phyloP scores from a whole-genome alignment of 2,888 invertebrate genomes.

The Nymphalis urticae region DNA sequence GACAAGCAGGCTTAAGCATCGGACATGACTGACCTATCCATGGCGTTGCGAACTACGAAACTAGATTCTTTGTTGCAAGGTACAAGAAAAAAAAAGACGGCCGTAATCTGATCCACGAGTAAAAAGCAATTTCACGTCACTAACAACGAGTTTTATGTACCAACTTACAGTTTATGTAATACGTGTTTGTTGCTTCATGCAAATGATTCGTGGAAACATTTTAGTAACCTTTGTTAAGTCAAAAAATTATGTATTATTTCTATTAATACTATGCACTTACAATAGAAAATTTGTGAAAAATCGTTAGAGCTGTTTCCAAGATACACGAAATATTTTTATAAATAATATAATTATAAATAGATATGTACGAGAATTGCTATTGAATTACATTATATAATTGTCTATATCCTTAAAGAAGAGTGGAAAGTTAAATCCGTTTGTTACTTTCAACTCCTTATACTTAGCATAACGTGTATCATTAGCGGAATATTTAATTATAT shows the following conservation, averaged over 20 bases:
- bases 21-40: conserved; percentile 23
- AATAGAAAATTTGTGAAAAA: too few relatives aligned
- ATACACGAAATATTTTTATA: too few relatives aligned
- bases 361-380: too few relatives aligned
- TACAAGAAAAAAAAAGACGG: conserved; percentile 13
- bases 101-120: conserved; percentile 23
- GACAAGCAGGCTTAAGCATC: conserved; percentile 4
- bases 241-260: not conserved
- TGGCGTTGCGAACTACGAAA: conserved; percentile 13
- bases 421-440: conserved; percentile 5
- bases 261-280: not conserved
- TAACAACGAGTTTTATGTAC: conserved; percentile 9
- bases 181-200: not conserved
- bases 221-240: not conserved
- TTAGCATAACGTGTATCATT: not conserved
- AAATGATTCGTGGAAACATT: not conserved
- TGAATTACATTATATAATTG: not conserved
- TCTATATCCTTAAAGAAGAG: not conserved
- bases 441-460: conserved; percentile 5
- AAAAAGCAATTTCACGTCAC: conserved; percentile 25
- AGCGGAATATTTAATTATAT: conserved; percentile 1
- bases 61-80: conserved; percentile 29
- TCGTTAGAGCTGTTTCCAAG: too few relatives aligned
- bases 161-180: conserved; percentile 14
- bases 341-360: too few relatives aligned